These are phyloP conservation scores for Amphipoea oculea DNA, from an alignment of 2,888 invertebrate species.

Conservation along the genomic window DNA sequence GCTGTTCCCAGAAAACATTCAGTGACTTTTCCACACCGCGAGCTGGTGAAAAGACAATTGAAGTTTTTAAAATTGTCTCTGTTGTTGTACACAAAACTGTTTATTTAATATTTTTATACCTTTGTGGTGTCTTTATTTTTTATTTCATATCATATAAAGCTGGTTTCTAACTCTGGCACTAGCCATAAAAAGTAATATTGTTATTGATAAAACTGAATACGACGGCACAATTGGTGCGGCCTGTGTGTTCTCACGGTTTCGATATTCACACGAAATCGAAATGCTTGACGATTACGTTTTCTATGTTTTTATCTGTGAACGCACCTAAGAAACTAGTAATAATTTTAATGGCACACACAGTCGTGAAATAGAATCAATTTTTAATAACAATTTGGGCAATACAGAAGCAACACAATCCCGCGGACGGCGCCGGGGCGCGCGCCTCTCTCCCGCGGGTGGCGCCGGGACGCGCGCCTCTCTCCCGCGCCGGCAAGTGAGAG, in stretches of 20 bases:
- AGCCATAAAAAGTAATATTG: background rate
- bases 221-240: background rate
- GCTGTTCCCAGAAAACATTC: conserved; percentile 36
- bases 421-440: no score
- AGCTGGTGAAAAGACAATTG: conserved; percentile 3
- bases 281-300: background rate
- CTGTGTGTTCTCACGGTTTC: background rate
- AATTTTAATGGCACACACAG: background rate
- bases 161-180: no score
- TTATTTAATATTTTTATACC: background rate
- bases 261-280: background rate
- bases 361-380: conserved; percentile 12
- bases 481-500: conserved; percentile 69
- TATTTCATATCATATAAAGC: background rate
- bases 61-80: conserved; percentile 35
- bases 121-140: background rate
- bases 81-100: conserved; percentile 19
- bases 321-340: background rate
- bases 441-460: background rate
- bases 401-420: background rate
- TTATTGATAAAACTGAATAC: background rate
- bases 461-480: conserved; percentile 27
- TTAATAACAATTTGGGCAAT: conserved; percentile 19
- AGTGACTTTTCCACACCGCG: conserved; percentile 25
- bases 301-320: background rate